Conservation (phyloP, 2,797 vertebrate genomes). For the Sebastiscus albofasciatus region DNA sequence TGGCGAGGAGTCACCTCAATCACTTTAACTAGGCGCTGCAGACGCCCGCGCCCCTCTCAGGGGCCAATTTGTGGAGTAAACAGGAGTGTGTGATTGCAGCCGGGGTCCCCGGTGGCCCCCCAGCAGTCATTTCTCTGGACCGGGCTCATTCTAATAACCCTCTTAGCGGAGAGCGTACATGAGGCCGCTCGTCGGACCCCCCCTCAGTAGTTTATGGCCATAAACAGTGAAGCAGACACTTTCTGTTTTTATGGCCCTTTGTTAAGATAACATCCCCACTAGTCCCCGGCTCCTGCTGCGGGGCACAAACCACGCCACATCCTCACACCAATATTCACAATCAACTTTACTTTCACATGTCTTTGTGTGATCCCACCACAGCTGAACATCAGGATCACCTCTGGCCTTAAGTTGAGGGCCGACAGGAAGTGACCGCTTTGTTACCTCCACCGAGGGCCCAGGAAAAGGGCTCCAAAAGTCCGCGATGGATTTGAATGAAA, state of each 20-base stretch:
- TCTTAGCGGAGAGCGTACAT: slow-evolving; percentile 48
- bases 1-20: slow-evolving; percentile 82
- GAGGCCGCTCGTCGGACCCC: slow-evolving; percentile 32
- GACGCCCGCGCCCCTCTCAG: slow-evolving; percentile 73
- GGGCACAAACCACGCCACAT: slow-evolving; percentile 12
- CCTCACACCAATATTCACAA: slow-evolving; percentile 12
- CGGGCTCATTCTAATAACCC: slow-evolving; percentile 76
- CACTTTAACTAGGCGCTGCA: slow-evolving; percentile 83
- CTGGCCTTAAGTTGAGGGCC: not conserved
- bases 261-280: slow-evolving; percentile 37
- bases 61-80: slow-evolving; percentile 85
- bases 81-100: slow-evolving; percentile 75
- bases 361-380: not conserved
- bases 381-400: not conserved
- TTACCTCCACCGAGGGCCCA: not conserved
- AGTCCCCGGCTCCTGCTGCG: slow-evolving; percentile 39
- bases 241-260: slow-evolving; percentile 16
- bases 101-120: slow-evolving; percentile 51
- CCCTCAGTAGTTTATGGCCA: slow-evolving; percentile 41
- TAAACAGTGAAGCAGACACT: slow-evolving; percentile 35
- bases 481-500: too few species aligned
- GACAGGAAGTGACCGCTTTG: not conserved
- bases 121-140: slow-evolving; percentile 66
- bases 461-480: too few species aligned
- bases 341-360: slow-evolving; percentile 9